phyloP scores from a whole-genome alignment of 2,113 vertebrate species.

The Drymodes brunneopygia region DNA sequence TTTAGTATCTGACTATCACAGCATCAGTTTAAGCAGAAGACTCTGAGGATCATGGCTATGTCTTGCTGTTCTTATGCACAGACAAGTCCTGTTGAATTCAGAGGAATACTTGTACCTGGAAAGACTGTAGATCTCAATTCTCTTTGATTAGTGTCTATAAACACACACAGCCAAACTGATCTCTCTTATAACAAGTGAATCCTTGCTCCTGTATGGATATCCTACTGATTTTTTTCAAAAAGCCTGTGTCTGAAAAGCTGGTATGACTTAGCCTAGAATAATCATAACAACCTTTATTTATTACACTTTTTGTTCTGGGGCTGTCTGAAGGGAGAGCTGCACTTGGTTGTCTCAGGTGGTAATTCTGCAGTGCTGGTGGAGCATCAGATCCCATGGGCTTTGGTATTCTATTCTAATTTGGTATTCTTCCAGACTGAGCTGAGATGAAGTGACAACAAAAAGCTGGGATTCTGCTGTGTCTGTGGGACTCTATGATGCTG shows the following conservation, averaged over 20 bases:
- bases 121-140: neutral
- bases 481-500: neutral
- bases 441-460: neutral
- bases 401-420: too few species aligned
- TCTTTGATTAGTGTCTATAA: neutral
- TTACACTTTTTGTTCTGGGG: neutral
- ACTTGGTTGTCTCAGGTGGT: rapidly evolving
- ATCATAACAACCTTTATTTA: neutral
- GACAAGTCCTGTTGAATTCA: neutral
- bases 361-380: neutral
- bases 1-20: slow-evolving; percentile 3
- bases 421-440: neutral
- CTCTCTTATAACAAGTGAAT: neutral
- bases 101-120: neutral
- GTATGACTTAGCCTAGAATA: neutral
- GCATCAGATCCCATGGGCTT: neutral
- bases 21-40: neutral
- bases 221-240: neutral
- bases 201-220: neutral
- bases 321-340: neutral
- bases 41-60: neutral
- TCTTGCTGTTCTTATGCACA: neutral
- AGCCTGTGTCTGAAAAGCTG: neutral
- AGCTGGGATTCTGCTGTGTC: neutral
- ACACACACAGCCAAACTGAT: rapidly evolving